These are phyloP conservation scores for Ammospiza caudacuta DNA, from an alignment of 2,113 vertebrate species.

Conservation along the genomic window DNA sequence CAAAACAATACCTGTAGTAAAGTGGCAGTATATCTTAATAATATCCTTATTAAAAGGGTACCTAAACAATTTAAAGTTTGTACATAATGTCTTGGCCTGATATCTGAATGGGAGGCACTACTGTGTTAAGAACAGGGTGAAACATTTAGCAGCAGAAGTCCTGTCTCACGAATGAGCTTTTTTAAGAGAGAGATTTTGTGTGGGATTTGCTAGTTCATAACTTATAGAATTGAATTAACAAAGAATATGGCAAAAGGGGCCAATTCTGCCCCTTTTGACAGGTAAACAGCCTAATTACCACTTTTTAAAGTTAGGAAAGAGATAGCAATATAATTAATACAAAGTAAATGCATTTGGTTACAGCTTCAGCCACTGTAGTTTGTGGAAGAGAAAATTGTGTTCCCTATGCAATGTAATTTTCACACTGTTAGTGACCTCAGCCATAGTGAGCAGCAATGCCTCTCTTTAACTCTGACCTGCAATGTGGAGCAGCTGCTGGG, in stretches of 20 bases:
- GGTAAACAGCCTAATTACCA: background rate
- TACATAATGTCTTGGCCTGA: background rate
- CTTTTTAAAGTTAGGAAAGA: background rate
- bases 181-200: background rate
- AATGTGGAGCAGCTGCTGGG: fast-evolving
- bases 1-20: background rate
- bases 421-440: background rate
- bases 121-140: background rate
- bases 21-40: background rate
- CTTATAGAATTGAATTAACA: background rate
- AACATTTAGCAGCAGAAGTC: conserved; percentile 5
- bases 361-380: background rate
- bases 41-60: background rate
- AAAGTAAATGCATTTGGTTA: background rate
- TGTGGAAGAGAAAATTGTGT: background rate
- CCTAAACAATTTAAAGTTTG: background rate
- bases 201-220: background rate
- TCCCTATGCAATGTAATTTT: background rate
- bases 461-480: background rate
- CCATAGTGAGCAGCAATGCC: background rate
- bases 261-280: background rate
- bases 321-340: background rate
- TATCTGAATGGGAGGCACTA: background rate
- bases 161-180: background rate
- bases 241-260: background rate